Evolutionary conservation across 2,113 vertebrate genomes (phyloP).

Genomic region (Paedocypris sp.): DNA sequence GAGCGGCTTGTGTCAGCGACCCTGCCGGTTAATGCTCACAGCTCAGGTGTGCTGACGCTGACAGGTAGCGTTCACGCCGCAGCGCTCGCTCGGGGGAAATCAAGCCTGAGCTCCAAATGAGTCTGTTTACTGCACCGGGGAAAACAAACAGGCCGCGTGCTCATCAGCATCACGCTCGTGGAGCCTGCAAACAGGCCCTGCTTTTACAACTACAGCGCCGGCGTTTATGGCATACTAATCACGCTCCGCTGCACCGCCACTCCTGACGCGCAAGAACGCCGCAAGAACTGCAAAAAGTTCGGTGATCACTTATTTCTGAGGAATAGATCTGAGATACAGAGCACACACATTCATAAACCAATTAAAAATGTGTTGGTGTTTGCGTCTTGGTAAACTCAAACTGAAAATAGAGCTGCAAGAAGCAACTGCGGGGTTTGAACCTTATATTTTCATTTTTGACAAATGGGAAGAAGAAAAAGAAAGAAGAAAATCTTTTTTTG

Average conservation of each 20-base stretch:
- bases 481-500: too few relatives aligned
- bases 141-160: conserved; percentile 41
- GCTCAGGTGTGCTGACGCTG: conserved; percentile 64
- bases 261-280: neutral
- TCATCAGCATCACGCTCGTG: conserved; percentile 21
- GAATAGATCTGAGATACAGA: too few relatives aligned
- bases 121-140: conserved; percentile 33
- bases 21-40: conserved; percentile 37
- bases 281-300: too few relatives aligned
- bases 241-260: neutral
- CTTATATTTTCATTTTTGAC: too few relatives aligned
- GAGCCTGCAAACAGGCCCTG: conserved; percentile 25
- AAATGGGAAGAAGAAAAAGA: too few relatives aligned
- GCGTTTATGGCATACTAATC: neutral
- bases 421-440: too few relatives aligned
- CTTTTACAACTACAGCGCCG: conserved; percentile 13
- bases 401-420: too few relatives aligned
- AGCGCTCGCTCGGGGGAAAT: conserved; percentile 55
- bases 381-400: too few relatives aligned
- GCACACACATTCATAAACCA: too few relatives aligned
- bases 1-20: conserved; percentile 45
- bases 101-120: conserved; percentile 38
- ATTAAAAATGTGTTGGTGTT: too few relatives aligned
- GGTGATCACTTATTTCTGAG: too few relatives aligned
- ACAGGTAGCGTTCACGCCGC: conserved; percentile 51